Base-by-base conservation (phyloP, 2,888 invertebrate species). In the Polyommatus icarus region DNA sequence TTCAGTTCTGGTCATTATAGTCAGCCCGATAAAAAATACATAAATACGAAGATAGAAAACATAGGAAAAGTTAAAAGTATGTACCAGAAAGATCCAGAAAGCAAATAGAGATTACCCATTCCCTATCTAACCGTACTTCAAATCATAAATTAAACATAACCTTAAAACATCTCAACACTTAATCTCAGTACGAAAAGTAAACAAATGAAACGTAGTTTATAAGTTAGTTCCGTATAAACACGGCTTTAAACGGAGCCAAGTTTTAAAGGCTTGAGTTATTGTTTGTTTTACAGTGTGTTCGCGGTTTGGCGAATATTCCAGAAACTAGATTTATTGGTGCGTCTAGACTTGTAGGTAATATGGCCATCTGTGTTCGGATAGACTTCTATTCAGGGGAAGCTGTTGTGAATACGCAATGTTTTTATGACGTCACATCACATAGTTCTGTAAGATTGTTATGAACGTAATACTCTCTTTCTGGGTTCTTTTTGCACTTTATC, bases 271-370 rank as follows among this genome's bases (percentile, higher is more conserved):
- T 67, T 32, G 67, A 67, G 67, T 67, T 67, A 67, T 67, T 67
- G 67, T 67, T 67, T 67, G 67, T 67, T 67, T 67, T 20, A 73
- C 73, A 46, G 73, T 46, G 46, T 73, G 73, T 73, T 73, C 6
- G 73, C 20, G 73, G 73, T 46, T 46, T 40, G 73, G 72, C 67
- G 67, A 67, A 67, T 67, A 67, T 67, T 32, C 29, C 67, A 29
- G 67, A 32, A 67, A 29, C 73, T 73, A 73, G 73, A 73, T 73
- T 73, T 73, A 73, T 73, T 46, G 46, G 20, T 3, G n/a, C 40
- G 46, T 73, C 73, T 73, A 73, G 73, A 73, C 73, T 40, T 18
- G 72, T 40, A 73, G 67, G 67, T 73, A 73, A 72, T 40, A 20
- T 20, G 40, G 8, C 72, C n/a, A 72, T 72, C 72, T 72, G 40